These are phyloP conservation scores for Echinops telfairi DNA, from an alignment of 2,113 vertebrate genomes.

Conservation along the genomic window DNA sequence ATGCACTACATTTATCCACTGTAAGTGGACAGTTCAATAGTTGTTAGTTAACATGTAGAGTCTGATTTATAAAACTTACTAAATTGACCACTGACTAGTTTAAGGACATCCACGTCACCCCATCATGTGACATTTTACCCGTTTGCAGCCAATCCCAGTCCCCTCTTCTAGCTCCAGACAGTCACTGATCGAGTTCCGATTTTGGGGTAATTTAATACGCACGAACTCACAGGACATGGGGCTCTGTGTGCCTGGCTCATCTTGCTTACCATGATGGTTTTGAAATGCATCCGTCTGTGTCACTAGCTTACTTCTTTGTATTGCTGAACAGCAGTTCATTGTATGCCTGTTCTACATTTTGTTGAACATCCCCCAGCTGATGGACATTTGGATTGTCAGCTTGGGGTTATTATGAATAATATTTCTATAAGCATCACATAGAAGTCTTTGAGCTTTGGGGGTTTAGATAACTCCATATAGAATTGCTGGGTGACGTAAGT, in stretches of 20 bases:
- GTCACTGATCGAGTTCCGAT: not conserved
- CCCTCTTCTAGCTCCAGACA: not conserved
- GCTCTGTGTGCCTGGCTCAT: conserved; percentile 22
- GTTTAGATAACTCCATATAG: conserved; percentile 27
- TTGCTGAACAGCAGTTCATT: conserved; percentile 14
- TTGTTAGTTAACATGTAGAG: not conserved
- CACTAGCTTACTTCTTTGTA: conserved; percentile 5
- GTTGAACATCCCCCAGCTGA: not conserved
- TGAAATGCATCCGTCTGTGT: conserved; percentile 7
- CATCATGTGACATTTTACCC: not conserved
- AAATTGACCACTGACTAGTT: not conserved
- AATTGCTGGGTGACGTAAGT: not conserved
- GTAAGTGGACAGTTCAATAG: not conserved
- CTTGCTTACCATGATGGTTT: conserved; percentile 23
- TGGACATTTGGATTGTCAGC: conserved; percentile 4
- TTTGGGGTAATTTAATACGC: conserved; percentile 47
- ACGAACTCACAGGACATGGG: not conserved
- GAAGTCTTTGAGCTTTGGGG: conserved; percentile 9
- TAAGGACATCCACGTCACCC: not conserved
- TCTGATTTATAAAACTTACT: not conserved
- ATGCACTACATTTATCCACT: not conserved
- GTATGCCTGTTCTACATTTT: conserved; percentile 19
- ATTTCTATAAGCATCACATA: not conserved
- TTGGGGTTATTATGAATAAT: not conserved
- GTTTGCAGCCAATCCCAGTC: not conserved